Evolutionary conservation across 2,113 vertebrate genomes (phyloP).

Genomic region (Aegithalos caudatus): DNA sequence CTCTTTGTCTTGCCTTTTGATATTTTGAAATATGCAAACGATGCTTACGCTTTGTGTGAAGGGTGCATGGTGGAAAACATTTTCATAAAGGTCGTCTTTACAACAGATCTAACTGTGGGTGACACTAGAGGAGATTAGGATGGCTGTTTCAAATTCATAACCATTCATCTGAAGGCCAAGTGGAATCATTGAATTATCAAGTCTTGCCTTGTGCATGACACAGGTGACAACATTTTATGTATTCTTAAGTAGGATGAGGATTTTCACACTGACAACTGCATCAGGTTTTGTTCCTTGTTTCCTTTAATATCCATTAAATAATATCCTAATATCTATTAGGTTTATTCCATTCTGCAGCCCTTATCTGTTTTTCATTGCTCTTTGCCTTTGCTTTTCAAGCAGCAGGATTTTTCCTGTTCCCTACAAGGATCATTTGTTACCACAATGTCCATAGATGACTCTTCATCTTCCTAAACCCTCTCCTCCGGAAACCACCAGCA

Average conservation of each 20-base stretch:
- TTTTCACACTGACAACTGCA: neutral
- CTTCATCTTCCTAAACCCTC: neutral
- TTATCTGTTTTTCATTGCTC: neutral
- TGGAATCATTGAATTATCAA: neutral
- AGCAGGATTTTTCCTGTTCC: neutral
- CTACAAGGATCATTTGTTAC: neutral
- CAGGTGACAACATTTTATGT: neutral
- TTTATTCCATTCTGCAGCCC: neutral
- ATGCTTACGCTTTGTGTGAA: neutral
- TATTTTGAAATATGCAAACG: neutral
- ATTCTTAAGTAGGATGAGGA: neutral
- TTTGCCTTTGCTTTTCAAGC: neutral
- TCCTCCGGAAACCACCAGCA: neutral
- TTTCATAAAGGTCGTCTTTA: neutral
- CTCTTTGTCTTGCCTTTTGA: neutral
- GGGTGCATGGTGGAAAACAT: neutral
- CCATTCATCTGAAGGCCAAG: neutral
- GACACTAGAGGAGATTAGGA: neutral
- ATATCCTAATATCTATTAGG: too few species aligned
- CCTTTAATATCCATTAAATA: neutral
- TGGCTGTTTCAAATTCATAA: neutral
- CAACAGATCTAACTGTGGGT: neutral
- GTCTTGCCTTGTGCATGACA: neutral
- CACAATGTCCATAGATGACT: neutral
- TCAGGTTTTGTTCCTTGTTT: neutral